Conservation (phyloP, 2,113 vertebrate genomes). For the Enhydra lutris region DNA sequence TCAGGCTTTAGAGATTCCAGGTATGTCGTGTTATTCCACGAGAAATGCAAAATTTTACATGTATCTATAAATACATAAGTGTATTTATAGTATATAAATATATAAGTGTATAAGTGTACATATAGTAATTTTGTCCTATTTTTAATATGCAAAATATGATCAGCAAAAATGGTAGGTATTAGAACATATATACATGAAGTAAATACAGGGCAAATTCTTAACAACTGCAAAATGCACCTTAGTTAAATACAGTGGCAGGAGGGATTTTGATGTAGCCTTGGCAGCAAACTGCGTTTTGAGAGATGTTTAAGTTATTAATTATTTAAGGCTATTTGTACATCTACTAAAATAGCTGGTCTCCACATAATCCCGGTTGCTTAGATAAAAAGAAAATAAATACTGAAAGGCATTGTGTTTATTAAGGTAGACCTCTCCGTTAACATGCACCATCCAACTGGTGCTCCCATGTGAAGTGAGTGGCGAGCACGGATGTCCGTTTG, state of each 20-base stretch:
- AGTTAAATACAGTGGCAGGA: neutral
- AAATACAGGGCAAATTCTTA: neutral
- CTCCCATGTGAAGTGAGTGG: neutral
- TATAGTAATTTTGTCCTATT: neutral
- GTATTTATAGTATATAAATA: neutral
- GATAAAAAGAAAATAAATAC: neutral
- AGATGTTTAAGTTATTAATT: neutral
- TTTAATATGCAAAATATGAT: neutral
- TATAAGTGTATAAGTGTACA: too few relatives aligned
- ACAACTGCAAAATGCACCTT: neutral
- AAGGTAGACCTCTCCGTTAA: neutral
- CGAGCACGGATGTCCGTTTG: neutral
- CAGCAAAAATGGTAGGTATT: neutral
- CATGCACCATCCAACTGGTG: neutral
- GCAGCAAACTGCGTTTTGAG: neutral
- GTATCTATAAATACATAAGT: fast-evolving
- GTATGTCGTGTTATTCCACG: neutral
- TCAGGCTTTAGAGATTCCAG: neutral
- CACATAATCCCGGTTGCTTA: neutral
- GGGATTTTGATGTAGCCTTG: neutral
- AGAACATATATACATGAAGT: neutral
- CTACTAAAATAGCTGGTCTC: neutral
- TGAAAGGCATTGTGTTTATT: neutral
- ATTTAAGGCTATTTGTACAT: neutral
- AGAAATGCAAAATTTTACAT: neutral